Evolutionary conservation across 2,113 vertebrate species (phyloP).

Genomic region (Carollia perspicillata): DNA sequence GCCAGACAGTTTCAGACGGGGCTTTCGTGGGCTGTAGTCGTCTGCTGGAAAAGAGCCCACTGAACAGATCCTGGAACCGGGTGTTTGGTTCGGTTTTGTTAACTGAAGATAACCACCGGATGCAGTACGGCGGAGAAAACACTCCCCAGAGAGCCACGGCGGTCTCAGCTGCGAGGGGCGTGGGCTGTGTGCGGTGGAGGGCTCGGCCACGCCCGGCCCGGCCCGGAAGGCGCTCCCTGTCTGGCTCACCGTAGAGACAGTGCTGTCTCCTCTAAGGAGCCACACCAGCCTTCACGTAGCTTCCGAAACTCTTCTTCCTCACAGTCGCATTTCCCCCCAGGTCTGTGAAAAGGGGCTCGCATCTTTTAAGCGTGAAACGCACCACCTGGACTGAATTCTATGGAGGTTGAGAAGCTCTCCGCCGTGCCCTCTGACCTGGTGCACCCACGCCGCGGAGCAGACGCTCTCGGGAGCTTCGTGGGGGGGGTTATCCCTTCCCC

Average conservation of each 20-base stretch:
- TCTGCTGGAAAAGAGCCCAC: neutral
- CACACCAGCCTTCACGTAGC: neutral
- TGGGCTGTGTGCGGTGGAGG: neutral
- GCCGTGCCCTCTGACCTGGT: neutral
- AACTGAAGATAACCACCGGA: no score
- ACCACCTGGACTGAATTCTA: neutral
- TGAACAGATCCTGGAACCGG: neutral
- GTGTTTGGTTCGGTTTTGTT: neutral
- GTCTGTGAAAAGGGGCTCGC: neutral
- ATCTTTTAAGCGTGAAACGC: conserved; percentile 30
- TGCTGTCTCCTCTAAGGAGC: neutral
- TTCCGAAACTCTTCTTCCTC: neutral
- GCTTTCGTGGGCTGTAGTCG: neutral
- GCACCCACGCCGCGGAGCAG: neutral
- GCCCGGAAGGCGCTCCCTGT: neutral
- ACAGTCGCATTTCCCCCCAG: neutral
- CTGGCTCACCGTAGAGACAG: conserved; percentile 2
- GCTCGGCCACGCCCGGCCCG: neutral
- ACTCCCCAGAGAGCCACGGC: neutral
- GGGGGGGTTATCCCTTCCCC: neutral
- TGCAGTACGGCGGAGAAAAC: neutral
- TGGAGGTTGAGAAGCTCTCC: conserved; percentile 1
- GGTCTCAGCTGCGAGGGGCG: neutral
- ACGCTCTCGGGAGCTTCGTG: neutral
- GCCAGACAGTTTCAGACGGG: neutral